phyloP scores from a whole-genome alignment of 2,797 vertebrate genomes.

The Megaceryle alcyon region DNA sequence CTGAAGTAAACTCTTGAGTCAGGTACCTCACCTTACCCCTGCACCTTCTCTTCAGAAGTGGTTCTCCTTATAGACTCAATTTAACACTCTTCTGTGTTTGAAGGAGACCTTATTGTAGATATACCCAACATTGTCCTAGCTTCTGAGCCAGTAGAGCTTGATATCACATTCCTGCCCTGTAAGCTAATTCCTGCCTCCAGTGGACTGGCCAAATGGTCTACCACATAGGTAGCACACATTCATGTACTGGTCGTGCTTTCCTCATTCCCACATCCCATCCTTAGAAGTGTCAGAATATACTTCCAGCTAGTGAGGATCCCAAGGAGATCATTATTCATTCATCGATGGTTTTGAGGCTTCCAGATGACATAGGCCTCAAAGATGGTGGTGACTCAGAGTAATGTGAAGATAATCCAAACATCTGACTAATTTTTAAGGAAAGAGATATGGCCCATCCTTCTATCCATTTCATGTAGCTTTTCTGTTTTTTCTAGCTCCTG shows the following conservation, averaged over 20 bases:
- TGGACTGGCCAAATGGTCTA: background rate
- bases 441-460: background rate
- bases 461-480: background rate
- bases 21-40: background rate
- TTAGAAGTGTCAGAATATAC: background rate
- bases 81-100: background rate
- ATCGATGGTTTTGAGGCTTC: background rate
- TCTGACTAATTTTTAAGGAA: background rate
- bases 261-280: background rate
- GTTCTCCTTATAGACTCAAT: background rate
- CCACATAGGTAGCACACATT: background rate
- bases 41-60: background rate
- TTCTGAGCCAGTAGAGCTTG: background rate
- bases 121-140: background rate
- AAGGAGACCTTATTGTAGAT: background rate
- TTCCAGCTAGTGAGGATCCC: background rate
- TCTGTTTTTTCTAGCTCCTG: background rate
- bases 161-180: background rate
- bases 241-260: fast-evolving
- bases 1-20: background rate
- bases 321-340: background rate
- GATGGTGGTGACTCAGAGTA: background rate
- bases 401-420: fast-evolving
- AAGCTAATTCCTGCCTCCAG: background rate
- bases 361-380: background rate